Percentiles rank a stretch among this genome's conserved stretches.
These are phyloP conservation scores for Eumacrocentrus americanus DNA, from an alignment of 2,888 invertebrate genomes.

Conservation along the genomic window DNA sequence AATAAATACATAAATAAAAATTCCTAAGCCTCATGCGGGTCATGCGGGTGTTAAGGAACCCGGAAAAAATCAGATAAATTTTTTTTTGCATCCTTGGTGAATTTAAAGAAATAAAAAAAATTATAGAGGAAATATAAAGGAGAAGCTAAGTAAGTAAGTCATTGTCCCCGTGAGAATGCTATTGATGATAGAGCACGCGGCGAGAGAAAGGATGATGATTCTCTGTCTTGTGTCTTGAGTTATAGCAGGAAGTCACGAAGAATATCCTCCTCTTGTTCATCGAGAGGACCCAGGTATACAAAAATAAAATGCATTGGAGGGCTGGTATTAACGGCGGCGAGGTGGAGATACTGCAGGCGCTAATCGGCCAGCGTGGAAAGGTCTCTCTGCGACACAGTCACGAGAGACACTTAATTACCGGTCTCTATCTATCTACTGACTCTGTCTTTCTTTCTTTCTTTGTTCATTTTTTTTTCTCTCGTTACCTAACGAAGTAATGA, in stretches of 20 bases:
- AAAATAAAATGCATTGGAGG: not conserved
- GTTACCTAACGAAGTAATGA: conserved; percentile 41
- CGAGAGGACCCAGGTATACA: not conserved
- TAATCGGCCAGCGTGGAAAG: conserved; percentile 17
- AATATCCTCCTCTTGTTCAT: conserved; percentile 7
- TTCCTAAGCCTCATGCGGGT: not conserved
- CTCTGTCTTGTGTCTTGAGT: conserved; percentile 4
- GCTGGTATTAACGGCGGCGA: not conserved
- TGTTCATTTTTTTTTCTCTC: not conserved
- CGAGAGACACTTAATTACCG: conserved; percentile 8
- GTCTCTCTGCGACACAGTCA: conserved; percentile 10
- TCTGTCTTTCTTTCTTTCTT: too few species aligned
- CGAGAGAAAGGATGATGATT: conserved; percentile 4
- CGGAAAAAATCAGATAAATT: not conserved
- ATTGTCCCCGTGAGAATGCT: conserved; percentile 30
- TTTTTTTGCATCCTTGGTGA: too few species aligned
- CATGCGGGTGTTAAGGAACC: not conserved
- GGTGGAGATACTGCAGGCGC: not conserved
- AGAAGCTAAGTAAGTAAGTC: conserved; percentile 13
- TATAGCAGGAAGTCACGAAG: conserved; percentile 24
- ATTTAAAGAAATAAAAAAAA: not conserved
- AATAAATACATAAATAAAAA: not conserved
- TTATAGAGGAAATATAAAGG: not conserved
- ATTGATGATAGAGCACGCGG: conserved; percentile 13
- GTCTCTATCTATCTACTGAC: too few species aligned